phyloP scores from a whole-genome alignment of 2,797 vertebrate genomes.

The Pachyuromys duprasi region DNA sequence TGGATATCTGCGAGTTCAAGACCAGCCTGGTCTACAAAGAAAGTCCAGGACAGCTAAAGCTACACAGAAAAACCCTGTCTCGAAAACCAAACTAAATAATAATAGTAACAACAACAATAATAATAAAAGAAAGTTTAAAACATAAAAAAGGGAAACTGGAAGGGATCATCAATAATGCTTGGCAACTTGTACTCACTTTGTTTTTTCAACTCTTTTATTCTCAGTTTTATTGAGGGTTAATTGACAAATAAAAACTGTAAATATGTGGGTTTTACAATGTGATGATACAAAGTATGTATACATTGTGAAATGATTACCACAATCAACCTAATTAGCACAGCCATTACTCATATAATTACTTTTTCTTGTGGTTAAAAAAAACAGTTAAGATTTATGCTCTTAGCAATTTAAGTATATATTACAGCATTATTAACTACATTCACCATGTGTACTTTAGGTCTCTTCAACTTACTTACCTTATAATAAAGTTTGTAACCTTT shows the following conservation, averaged over 20 bases:
- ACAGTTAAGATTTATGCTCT: neutral
- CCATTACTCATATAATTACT: neutral
- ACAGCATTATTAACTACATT: neutral
- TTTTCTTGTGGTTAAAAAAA: neutral
- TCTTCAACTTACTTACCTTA: neutral
- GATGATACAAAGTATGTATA: neutral
- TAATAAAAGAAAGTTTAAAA: neutral
- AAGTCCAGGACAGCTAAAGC: too few species aligned
- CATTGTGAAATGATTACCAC: slow-evolving; percentile 29
- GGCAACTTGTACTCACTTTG: slow-evolving; percentile 41
- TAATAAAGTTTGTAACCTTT: neutral
- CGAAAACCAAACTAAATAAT: too few species aligned
- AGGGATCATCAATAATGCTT: slow-evolving; percentile 51
- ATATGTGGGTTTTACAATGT: neutral
- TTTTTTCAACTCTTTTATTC: slow-evolving; percentile 48
- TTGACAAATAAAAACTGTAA: slow-evolving; percentile 39
- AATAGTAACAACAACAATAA: too few species aligned
- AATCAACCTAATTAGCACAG: slow-evolving; percentile 9
- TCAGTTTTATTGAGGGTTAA: slow-evolving; percentile 6
- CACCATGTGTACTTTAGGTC: neutral
- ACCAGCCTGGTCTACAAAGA: too few species aligned
- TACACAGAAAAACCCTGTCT: too few species aligned
- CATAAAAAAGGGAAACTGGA: neutral
- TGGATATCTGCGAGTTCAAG: too few species aligned
- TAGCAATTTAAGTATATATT: slow-evolving; percentile 13